Evolutionary conservation across 2,113 vertebrate species (phyloP), one percentile per base, ranked within the genome.

Genomic region (Amphiprion percula): DNA sequence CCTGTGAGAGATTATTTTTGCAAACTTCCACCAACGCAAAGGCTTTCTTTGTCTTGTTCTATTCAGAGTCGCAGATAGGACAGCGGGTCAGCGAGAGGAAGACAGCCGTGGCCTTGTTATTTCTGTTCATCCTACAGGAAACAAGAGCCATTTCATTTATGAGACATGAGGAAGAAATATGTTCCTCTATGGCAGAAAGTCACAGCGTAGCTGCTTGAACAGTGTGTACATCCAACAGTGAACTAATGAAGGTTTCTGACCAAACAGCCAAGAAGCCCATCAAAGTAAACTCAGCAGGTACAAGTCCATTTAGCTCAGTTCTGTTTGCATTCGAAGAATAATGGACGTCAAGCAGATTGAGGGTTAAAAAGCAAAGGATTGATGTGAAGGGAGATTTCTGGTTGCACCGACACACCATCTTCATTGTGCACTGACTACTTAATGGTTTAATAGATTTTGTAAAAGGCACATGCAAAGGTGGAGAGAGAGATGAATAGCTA

Each of bases 111-210:
- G 67, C 87, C 82, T 84, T 82, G 87, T 85, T 91, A 90, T 89
- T 91, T 88, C 89, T 88, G 89, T 39, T 79, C 87, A 79, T 87
- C 81, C 77, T 85, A 60, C 87, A 88, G 86, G 80, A 91, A 90
- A 89, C 78, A 16, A 66, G 55, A 68, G 55, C 28, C 54, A 16
- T 76, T 82, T 79, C 53, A 60, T 82, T 85, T 55, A n/a, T 9
- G 72, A 81, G 56, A 69, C 4, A 0, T 24, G 11, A 58, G 50
- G 46, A 24, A 39, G 30, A n/a, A 50, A 75, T 53, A 3, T 21
- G 30, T 47, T 41, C 49, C 33, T 41, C 74, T 33, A 53, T 30
- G 41, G 59, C 54, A 5, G 28, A 55, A 46, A 75, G 67, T 74
- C 68, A 1, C 56, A 26, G 4, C 39, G 49, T 1, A n/a, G 74